phyloP scores from a whole-genome alignment of 2,113 vertebrate species.

The Kobus ellipsiprymnus region DNA sequence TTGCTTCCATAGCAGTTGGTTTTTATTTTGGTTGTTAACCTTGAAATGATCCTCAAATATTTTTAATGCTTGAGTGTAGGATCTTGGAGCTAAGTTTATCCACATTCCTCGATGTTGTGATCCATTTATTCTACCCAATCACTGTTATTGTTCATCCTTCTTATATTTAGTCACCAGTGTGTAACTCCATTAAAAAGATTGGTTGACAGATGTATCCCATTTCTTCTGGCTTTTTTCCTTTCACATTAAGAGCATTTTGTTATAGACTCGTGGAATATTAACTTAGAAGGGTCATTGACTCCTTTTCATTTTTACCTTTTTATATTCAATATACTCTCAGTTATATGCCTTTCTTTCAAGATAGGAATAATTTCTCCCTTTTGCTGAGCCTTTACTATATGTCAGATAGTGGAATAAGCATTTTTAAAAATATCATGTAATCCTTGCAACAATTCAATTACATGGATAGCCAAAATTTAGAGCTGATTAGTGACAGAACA shows the following conservation, averaged over 20 bases:
- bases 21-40: slow-evolving; percentile 1
- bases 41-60: neutral
- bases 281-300: neutral
- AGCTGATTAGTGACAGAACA: neutral
- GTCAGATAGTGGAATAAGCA: neutral
- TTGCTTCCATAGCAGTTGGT: neutral
- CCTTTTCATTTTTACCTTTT: slow-evolving; percentile 17
- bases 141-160: neutral
- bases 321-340: neutral
- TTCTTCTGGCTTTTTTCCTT: neutral
- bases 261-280: neutral
- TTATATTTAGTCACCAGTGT: neutral
- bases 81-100: slow-evolving; percentile 8
- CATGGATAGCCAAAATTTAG: neutral
- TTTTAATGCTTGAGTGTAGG: neutral
- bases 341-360: neutral
- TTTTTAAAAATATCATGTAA: neutral
- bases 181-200: neutral
- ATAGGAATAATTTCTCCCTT: neutral
- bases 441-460: neutral
- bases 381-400: neutral
- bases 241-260: neutral
- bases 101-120: neutral
- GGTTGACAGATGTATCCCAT: neutral
- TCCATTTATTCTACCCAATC: neutral